Evolutionary conservation across 2,888 invertebrate species (phyloP).

Genomic region (Scaptodrosophila latifasciaeformis): DNA sequence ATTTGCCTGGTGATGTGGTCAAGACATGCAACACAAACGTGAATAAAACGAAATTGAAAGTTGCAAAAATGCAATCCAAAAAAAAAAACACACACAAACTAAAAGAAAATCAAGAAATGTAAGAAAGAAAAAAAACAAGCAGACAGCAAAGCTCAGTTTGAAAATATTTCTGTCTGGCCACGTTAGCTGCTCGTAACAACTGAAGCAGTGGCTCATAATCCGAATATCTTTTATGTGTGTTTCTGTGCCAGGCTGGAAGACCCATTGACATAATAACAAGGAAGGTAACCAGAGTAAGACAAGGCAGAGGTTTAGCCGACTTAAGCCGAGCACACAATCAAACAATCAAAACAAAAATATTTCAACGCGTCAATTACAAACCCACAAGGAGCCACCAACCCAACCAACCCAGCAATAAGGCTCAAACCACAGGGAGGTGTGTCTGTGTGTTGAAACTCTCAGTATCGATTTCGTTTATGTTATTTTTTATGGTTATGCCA

Average conservation of each 20-base stretch:
- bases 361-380: slow-evolving; percentile 50
- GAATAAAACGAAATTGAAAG: slow-evolving; percentile 66
- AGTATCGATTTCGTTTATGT: too few species aligned
- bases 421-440: slow-evolving; percentile 28
- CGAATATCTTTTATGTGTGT: slow-evolving; percentile 1
- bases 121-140: too few species aligned
- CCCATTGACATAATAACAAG: slow-evolving; percentile 74
- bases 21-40: slow-evolving; percentile 63
- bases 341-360: too few species aligned
- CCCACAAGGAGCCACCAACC: slow-evolving; percentile 8
- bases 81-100: slow-evolving; percentile 3
- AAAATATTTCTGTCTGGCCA: neutral
- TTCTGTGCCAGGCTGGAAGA: slow-evolving; percentile 44
- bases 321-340: too few species aligned
- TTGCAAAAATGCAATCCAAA: slow-evolving; percentile 49
- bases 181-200: neutral
- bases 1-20: slow-evolving; percentile 47
- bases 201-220: neutral
- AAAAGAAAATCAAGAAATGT: too few species aligned
- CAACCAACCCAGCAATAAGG: slow-evolving; percentile 42
- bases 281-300: slow-evolving; percentile 68
- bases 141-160: slow-evolving; percentile 8
- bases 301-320: too few species aligned
- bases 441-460: too few species aligned
- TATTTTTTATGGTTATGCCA: slow-evolving; percentile 49